These are phyloP conservation scores for Scaptomyza montana DNA, from an alignment of 1,140 invertebrate species.

Conservation along the genomic window DNA sequence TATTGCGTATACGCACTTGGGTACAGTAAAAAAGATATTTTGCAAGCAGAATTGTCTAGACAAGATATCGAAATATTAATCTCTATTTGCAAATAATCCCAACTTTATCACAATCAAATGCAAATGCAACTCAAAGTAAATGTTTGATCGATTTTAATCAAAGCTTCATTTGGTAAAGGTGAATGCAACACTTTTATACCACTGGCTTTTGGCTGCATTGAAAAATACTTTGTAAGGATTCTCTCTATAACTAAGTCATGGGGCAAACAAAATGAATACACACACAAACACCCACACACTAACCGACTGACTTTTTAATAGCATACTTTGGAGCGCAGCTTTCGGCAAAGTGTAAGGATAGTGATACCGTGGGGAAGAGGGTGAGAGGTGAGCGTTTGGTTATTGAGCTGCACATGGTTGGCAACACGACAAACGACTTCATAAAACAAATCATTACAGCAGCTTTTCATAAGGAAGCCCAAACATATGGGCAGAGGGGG, in stretches of 20 bases:
- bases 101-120: no score
- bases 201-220: constrained; percentile 2
- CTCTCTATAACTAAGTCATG: constrained; percentile 48
- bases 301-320: not conserved
- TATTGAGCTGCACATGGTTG: constrained; percentile 18
- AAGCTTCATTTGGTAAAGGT: constrained; percentile 2
- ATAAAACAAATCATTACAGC: constrained; percentile 82
- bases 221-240: constrained; percentile 34
- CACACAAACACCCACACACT: not conserved
- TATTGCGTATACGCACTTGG: constrained; percentile 19
- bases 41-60: not conserved
- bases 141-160: constrained; percentile 29
- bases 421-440: constrained; percentile 58
- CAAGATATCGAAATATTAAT: not conserved
- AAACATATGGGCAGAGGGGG: constrained; percentile 28
- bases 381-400: not conserved
- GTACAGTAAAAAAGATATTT: not conserved
- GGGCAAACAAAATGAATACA: constrained; percentile 25
- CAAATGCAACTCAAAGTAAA: constrained; percentile 2
- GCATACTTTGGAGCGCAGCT: constrained; percentile 13
- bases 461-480: constrained; percentile 63
- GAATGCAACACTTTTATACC: constrained; percentile 10
- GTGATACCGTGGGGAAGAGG: not conserved
- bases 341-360: not conserved
- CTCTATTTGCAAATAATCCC: not conserved